phyloP scores from a whole-genome alignment of 1,140 invertebrate species.

The Eriocheir sinensis region DNA sequence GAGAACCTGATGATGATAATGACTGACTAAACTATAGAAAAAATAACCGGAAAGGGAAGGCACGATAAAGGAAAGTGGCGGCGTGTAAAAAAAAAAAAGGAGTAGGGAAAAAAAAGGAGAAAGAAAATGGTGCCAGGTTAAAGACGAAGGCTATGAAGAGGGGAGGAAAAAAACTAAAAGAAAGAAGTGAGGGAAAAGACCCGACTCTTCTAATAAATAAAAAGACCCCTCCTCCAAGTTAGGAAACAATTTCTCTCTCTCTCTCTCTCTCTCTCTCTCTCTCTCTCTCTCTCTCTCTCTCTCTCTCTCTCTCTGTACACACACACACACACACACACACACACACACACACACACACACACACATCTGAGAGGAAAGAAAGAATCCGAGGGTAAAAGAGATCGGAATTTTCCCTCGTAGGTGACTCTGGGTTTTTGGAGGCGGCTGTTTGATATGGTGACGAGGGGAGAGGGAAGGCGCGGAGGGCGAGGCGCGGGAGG shows the following conservation, averaged over 20 bases:
- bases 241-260: slow-evolving; percentile 32
- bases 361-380: neutral
- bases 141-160: neutral
- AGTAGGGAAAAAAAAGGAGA: neutral
- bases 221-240: neutral
- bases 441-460: slow-evolving; percentile 14
- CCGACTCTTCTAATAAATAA: neutral
- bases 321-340: neutral
- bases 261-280: slow-evolving; percentile 41
- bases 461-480: neutral
- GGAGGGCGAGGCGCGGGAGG: neutral
- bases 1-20: no score
- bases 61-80: neutral
- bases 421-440: slow-evolving; percentile 4
- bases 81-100: neutral
- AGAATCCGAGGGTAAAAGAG: neutral
- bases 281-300: slow-evolving; percentile 46
- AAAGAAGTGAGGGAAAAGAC: neutral
- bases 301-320: slow-evolving; percentile 31
- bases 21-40: no score
- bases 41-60: no score
- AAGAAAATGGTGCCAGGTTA: neutral
- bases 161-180: neutral
- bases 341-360: neutral
- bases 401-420: neutral